Conservation (phyloP, 2,888 invertebrate species). For the Acrocyrtus sp. region DNA sequence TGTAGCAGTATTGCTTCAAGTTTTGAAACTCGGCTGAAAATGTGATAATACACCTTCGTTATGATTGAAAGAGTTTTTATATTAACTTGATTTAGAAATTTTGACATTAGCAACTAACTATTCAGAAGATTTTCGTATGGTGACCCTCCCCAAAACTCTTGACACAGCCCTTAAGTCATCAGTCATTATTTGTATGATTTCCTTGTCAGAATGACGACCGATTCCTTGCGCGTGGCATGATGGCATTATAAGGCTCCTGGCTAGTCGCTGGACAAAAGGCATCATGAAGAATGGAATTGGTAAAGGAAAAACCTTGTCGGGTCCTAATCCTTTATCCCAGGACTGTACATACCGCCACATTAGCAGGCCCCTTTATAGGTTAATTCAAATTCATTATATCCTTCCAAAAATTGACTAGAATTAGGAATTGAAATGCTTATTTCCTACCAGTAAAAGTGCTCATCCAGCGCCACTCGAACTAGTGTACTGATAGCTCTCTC, state of each 20-base stretch:
- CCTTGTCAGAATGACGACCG: slow-evolving; percentile 55
- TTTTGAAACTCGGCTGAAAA: slow-evolving; percentile 48
- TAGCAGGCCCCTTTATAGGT: slow-evolving; percentile 21
- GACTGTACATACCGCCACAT: slow-evolving; percentile 44
- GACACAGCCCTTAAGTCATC: slow-evolving; percentile 38
- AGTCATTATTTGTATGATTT: slow-evolving; percentile 46
- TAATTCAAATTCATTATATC: background rate
- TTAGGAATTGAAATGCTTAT: too few species aligned
- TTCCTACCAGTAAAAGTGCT: slow-evolving; percentile 67
- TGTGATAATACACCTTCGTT: too few species aligned
- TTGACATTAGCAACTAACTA: too few species aligned
- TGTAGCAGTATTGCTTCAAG: slow-evolving; percentile 48
- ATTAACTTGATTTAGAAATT: too few species aligned
- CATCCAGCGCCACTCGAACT: slow-evolving; percentile 64
- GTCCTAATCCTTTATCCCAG: background rate
- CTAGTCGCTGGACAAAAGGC: too few species aligned
- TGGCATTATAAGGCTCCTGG: too few species aligned
- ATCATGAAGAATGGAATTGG: too few species aligned
- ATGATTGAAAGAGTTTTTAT: slow-evolving; percentile 36
- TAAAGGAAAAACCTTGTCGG: slow-evolving; percentile 3
- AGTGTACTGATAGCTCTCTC: slow-evolving; percentile 25
- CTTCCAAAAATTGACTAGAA: background rate
- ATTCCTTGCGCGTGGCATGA: slow-evolving; percentile 53
- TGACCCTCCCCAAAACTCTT: slow-evolving; percentile 29
- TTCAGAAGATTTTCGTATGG: too few species aligned